Base-by-base conservation (phyloP, 2,888 invertebrate species). In the Cryptus armator region DNA sequence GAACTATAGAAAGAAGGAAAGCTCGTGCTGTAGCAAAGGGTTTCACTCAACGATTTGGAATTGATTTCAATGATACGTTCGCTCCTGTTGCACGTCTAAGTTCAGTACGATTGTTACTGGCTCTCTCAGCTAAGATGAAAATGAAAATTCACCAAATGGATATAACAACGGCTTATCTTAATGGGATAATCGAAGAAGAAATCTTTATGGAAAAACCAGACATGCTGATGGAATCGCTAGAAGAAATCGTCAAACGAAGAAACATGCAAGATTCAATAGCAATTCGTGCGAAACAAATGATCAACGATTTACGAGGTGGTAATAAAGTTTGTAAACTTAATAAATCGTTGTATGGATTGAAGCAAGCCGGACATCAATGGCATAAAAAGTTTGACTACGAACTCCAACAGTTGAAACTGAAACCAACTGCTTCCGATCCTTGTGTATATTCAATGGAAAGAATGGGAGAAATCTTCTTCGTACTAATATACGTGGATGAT, bases 141-240 rank as follows among this genome's bases (percentile, higher is more conserved):
- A 83, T 89, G 81, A 71, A 86, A 43, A 84, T 90, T 1, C 44
- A 83, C 56, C 89, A 90, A 32, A 70, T 88, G 16, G 89, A 90
- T 53, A 81, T 90, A 2, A 81, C 83, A 7, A 86, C 88, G 6
- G 88, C 89, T 7, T 89, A 86, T 71, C 59, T 89, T 7, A 88
- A 89, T 51, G 90, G 89, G 53, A 66, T 74, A 16, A 53, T 88
- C 10, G 74, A 87, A 29, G 87, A 89, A 68, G 71, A 82, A 16
- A 78, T 88, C 5, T 86, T 74, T 53, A 89, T 89, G 88, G 82
- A 88, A n/a, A 12, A 37, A 16, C 81, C 84, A n/a, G 62, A 32
- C 0, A 56, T 62, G 24, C 19, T 83, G 3, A 37, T 70, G 68
- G 83, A 83, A 48, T 74, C 74, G 48, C 32, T 83, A 10, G n/a